phyloP scores from a whole-genome alignment of 2,113 vertebrate species.

The Cheilinus undulatus region DNA sequence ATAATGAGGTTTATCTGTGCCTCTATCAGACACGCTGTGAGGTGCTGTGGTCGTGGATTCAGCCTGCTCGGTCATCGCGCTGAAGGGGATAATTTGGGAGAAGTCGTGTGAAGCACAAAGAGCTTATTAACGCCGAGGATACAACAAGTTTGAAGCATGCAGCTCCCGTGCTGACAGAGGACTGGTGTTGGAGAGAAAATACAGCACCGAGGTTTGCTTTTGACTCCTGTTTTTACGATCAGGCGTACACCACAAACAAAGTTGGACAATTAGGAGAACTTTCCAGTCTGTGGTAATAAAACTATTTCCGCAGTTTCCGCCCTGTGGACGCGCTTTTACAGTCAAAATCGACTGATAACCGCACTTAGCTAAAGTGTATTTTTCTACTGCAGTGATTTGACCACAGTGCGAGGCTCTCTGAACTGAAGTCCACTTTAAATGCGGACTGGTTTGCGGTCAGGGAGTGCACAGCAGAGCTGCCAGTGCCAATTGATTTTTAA shows the following conservation, averaged over 20 bases:
- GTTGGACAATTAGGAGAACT: conserved; percentile 60
- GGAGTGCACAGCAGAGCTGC: conserved; percentile 75
- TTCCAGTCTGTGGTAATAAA: conserved; percentile 16
- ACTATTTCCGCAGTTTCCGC: background rate
- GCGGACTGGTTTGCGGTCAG: conserved; percentile 67
- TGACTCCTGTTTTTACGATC: background rate
- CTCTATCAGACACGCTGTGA: conserved; percentile 34
- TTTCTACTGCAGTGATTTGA: conserved; percentile 38
- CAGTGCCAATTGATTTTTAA: conserved; percentile 49
- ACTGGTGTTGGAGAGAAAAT: conserved; percentile 6
- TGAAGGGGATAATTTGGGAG: conserved; percentile 29
- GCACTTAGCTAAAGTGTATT: background rate
- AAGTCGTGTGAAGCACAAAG: conserved; percentile 65
- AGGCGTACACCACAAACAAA: conserved; percentile 50
- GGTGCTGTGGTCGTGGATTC: conserved; percentile 42
- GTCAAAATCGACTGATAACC: background rate
- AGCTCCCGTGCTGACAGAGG: conserved; percentile 40
- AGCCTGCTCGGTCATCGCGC: conserved; percentile 36
- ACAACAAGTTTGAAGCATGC: conserved; percentile 57
- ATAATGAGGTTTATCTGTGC: conserved; percentile 29
- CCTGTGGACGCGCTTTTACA: background rate
- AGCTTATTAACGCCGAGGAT: conserved; percentile 32
- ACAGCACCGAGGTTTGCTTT: background rate
- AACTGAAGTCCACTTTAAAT: conserved; percentile 71
- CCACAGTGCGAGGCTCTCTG: conserved; percentile 41